Conservation (phyloP, 2,797 vertebrate species). For the Phoxinus dragarum region DNA sequence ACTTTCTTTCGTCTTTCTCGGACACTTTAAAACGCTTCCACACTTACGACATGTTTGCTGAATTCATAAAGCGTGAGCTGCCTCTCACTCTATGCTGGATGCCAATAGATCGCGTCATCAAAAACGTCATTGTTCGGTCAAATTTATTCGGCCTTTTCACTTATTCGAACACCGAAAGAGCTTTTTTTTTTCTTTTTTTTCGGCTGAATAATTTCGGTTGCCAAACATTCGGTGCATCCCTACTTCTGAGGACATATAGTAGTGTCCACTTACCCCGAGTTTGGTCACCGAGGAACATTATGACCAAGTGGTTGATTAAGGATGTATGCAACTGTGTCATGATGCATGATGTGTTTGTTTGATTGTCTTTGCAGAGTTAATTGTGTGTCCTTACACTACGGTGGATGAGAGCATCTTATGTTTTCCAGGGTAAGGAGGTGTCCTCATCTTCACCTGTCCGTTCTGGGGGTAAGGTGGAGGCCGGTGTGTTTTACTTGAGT, state of each 20-base stretch:
- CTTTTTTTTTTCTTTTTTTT: no score
- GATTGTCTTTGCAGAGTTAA: slow-evolving; percentile 66
- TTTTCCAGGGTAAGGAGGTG: slow-evolving; percentile 68
- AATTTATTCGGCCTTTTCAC: no score
- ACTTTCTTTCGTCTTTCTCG: no score
- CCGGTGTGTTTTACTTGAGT: slow-evolving; percentile 71
- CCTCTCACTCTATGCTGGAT: no score
- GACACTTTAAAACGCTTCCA: no score
- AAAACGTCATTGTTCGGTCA: no score
- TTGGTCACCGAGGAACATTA: slow-evolving; percentile 54
- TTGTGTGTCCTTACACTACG: slow-evolving; percentile 74
- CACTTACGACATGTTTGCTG: no score
- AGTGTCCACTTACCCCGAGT: slow-evolving; percentile 72
- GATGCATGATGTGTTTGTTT: slow-evolving; percentile 25
- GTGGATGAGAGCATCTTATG: slow-evolving; percentile 75
- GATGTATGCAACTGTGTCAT: slow-evolving; percentile 4
- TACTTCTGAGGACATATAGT: slow-evolving; percentile 6
- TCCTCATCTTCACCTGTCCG: slow-evolving; percentile 65
- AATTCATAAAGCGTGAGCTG: no score
- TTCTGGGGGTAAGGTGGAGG: slow-evolving; percentile 79
- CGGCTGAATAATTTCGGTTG: no score
- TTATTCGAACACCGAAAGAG: no score
- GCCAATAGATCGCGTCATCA: no score
- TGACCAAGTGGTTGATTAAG: background rate
- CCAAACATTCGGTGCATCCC: no score